Percentiles rank a stretch among this genome's conserved stretches.
phyloP scores from a whole-genome alignment of 2,888 invertebrate species.

The Idaea straminata region DNA sequence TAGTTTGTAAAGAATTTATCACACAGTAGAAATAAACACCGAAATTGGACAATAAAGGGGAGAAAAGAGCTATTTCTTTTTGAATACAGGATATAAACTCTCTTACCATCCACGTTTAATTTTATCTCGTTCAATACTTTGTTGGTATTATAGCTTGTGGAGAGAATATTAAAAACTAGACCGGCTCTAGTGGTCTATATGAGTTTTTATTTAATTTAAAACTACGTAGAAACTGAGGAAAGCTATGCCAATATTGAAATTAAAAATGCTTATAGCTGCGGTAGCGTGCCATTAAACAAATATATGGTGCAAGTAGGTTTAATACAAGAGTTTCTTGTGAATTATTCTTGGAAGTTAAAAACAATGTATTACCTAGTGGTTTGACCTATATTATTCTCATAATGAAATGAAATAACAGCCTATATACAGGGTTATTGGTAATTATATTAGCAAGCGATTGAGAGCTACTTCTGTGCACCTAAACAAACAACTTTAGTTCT shows the following conservation, averaged over 20 bases:
- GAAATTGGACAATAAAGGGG: no score
- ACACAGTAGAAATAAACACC: no score
- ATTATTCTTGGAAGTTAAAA: neutral
- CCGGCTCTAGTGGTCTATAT: neutral
- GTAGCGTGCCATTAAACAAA: neutral
- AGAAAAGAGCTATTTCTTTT: neutral
- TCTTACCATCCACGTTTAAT: conserved; percentile 31
- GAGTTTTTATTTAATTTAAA: conserved; percentile 12
- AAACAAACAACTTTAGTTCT: no score
- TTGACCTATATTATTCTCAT: neutral
- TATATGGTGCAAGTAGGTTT: neutral
- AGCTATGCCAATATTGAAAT: conserved; percentile 1
- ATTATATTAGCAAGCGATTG: no score
- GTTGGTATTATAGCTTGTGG: conserved; percentile 7
- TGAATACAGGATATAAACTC: neutral
- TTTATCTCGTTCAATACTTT: conserved; percentile 24
- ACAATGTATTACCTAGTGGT: neutral
- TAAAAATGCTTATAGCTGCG: neutral
- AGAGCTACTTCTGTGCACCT: no score
- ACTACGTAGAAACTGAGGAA: neutral
- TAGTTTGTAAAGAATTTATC: no score
- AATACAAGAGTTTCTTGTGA: neutral
- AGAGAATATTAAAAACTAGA: conserved; percentile 20
- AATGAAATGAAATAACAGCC: no score
- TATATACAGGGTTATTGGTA: no score